Evolutionary conservation across 1,140 invertebrate genomes (phyloP).

Genomic region (Psilanteris sp.): DNA sequence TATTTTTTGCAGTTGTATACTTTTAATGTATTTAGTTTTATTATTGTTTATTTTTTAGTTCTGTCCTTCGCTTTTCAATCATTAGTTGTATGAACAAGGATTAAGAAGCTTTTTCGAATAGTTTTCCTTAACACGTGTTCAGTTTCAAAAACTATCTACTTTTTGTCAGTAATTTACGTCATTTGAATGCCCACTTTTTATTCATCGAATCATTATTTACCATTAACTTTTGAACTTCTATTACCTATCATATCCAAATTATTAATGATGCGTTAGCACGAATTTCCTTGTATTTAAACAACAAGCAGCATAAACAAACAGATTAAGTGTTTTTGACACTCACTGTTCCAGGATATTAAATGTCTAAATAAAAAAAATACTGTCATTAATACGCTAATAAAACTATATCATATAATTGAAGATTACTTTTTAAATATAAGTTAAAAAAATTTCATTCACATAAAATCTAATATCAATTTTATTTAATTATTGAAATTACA

Average conservation of each 20-base stretch:
- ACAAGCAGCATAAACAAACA: neutral
- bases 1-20: conserved; percentile 6
- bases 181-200: conserved; percentile 8
- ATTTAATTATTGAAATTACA: no score
- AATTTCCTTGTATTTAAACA: neutral
- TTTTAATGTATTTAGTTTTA: conserved; percentile 10
- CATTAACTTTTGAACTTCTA: conserved; percentile 37
- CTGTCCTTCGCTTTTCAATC: conserved; percentile 51
- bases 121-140: conserved; percentile 25
- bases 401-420: no score
- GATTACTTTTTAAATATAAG: no score
- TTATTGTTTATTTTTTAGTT: conserved; percentile 40
- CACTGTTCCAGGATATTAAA: no score
- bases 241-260: conserved; percentile 11
- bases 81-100: conserved; percentile 28
- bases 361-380: no score
- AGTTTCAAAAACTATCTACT: conserved; percentile 24
- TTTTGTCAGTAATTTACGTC: conserved; percentile 27
- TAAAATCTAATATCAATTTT: no score
- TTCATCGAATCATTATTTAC: conserved; percentile 2
- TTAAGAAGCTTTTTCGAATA: conserved; percentile 25
- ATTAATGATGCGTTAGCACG: neutral
- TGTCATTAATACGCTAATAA: neutral
- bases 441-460: no score
- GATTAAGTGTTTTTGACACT: conserved; percentile 6